phyloP scores from a whole-genome alignment of 1,140 invertebrate species.

The Dendroctonus valens region DNA sequence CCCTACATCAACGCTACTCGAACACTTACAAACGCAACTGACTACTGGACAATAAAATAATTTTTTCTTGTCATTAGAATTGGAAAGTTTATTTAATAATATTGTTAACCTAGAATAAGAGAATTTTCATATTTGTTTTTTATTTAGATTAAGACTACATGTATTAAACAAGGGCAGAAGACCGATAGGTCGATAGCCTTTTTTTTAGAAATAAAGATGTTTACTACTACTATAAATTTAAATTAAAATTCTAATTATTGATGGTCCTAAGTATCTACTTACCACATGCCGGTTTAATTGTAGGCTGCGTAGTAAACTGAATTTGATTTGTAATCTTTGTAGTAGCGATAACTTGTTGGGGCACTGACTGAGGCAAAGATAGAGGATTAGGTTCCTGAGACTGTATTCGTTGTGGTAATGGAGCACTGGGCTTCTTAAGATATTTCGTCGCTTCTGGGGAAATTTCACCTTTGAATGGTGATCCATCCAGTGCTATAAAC shows the following conservation, averaged over 20 bases:
- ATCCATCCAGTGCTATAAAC: conserved; percentile 44
- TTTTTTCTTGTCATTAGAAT: no score
- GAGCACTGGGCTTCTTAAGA: conserved; percentile 16
- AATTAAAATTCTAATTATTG: not conserved
- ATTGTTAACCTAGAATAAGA: no score
- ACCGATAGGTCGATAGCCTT: no score
- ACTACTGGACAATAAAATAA: no score
- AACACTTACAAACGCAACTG: no score
- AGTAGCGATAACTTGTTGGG: conserved; percentile 10
- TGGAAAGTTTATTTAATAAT: no score
- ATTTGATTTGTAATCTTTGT: conserved; percentile 17
- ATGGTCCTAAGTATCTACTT: conserved; percentile 8
- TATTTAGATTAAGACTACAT: no score
- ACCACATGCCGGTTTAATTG: conserved; percentile 47
- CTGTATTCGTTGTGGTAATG: conserved; percentile 11
- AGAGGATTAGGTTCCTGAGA: conserved; percentile 12
- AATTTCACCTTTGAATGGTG: conserved; percentile 37
- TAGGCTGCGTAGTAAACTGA: conserved; percentile 45
- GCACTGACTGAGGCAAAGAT: conserved; percentile 16
- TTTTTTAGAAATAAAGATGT: no score
- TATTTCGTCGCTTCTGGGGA: conserved; percentile 39
- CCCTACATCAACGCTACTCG: no score
- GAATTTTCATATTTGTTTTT: no score
- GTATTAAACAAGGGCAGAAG: no score
- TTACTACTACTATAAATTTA: no score